These are phyloP conservation scores for Calephelis virginiensis DNA, from an alignment of 1,140 invertebrate species.

Conservation along the genomic window DNA sequence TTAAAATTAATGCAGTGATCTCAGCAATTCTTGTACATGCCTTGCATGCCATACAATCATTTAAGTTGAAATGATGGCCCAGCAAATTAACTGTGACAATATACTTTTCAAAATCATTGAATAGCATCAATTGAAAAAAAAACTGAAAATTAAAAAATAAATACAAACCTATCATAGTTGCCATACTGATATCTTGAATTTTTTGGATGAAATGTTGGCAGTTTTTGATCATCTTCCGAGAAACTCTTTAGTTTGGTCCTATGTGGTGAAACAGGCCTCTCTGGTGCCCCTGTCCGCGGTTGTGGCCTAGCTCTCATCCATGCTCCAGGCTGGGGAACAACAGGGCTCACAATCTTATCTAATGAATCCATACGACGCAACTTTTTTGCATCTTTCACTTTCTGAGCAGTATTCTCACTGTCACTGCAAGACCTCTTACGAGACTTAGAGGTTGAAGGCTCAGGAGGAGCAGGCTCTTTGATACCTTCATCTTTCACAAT, in stretches of 20 bases:
- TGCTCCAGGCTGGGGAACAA: conserved; percentile 91
- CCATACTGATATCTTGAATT: conserved; percentile 93
- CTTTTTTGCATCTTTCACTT: conserved; percentile 79
- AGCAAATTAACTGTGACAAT: no score
- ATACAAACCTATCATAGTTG: conserved; percentile 91
- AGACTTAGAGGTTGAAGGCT: conserved; percentile 61
- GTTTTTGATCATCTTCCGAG: conserved; percentile 64
- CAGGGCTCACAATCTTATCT: conserved; percentile 95
- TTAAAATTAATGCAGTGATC: no score
- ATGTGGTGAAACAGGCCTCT: conserved; percentile 57
- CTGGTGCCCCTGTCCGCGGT: conserved; percentile 44
- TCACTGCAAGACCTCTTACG: conserved; percentile 72
- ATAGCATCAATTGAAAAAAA: no score
- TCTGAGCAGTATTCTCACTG: conserved; percentile 67
- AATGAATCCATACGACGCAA: conserved; percentile 84
- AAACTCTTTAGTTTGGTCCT: conserved; percentile 52
- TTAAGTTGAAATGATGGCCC: no score
- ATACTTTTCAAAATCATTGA: no score
- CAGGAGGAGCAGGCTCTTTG: conserved; percentile 57
- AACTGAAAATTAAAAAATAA: conserved; percentile 22
- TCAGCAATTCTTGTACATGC: no score
- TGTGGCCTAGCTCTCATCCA: conserved; percentile 81
- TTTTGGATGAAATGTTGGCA: conserved; percentile 86
- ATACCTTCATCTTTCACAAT: conserved; percentile 49
- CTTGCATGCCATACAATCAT: no score